Conservation (phyloP, 2,797 vertebrate genomes). For the Cuculus canorus region DNA sequence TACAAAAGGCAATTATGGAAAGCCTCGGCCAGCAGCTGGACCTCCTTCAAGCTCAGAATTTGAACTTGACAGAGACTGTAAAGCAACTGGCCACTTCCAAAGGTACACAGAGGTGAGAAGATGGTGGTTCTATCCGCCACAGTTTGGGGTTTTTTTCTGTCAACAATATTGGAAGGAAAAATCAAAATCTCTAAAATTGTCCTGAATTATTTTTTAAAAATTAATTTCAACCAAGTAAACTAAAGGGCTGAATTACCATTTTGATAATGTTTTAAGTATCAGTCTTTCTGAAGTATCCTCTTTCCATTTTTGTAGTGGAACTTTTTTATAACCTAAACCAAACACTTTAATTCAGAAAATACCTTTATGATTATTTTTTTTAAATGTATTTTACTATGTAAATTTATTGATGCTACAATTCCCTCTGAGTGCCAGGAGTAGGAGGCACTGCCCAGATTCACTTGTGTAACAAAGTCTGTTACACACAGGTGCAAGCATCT, state of each 20-base stretch:
- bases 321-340: not conserved
- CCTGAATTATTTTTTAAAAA: not conserved
- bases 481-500: not conserved
- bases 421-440: not conserved
- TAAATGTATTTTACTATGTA: not conserved
- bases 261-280: not conserved
- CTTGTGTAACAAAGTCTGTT: not conserved
- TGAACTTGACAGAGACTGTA: constrained; percentile 59
- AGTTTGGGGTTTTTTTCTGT: not conserved
- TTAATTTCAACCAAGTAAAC: not conserved
- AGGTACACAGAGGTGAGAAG: constrained; percentile 39
- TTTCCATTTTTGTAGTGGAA: not conserved
- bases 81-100: constrained; percentile 35
- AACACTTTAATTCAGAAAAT: not conserved
- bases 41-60: constrained; percentile 49
- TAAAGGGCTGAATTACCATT: not conserved
- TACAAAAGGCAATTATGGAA: constrained; percentile 48
- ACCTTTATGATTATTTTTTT: not conserved
- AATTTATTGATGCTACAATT: not conserved
- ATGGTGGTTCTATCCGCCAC: not conserved
- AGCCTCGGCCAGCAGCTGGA: constrained; percentile 40
- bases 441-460: not conserved
- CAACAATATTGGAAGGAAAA: not conserved
- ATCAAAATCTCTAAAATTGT: not conserved
- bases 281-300: not conserved